These are phyloP conservation scores for Noctua fimbriata DNA, from an alignment of 2,888 invertebrate species.

Conservation along the genomic window DNA sequence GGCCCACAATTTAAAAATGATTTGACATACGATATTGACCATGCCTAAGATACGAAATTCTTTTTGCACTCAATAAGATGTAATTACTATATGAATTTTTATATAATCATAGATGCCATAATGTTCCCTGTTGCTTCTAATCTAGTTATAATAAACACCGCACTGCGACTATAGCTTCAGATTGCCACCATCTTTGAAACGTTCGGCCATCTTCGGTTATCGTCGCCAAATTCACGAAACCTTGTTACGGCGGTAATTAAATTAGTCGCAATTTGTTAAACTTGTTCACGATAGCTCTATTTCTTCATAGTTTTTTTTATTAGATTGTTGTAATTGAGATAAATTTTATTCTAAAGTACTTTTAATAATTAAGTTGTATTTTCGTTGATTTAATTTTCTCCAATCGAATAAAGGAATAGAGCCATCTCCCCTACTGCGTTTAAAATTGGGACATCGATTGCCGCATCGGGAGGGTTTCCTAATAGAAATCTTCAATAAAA, in stretches of 20 bases:
- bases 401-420: not conserved
- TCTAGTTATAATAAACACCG: slow-evolving; percentile 15
- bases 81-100: not conserved
- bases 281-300: slow-evolving; percentile 50
- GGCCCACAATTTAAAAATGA: not conserved
- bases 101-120: too few species aligned
- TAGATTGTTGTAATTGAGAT: slow-evolving; percentile 37
- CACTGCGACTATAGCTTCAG: slow-evolving; percentile 38
- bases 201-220: slow-evolving; percentile 38
- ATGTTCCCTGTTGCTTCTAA: not conserved
- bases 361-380: slow-evolving; percentile 29
- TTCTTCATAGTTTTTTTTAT: slow-evolving; percentile 52
- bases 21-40: not conserved
- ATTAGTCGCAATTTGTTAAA: slow-evolving; percentile 57
- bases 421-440: not conserved
- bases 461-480: not conserved
- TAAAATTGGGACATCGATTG: slow-evolving; percentile 1
- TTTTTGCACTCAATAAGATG: not conserved
- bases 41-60: not conserved
- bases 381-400: slow-evolving; percentile 7
- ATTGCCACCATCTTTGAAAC: slow-evolving; percentile 35
- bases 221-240: slow-evolving; percentile 52
- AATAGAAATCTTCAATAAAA: not conserved
- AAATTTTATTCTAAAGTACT: slow-evolving; percentile 18
- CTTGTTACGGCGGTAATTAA: slow-evolving; percentile 56